Base-by-base conservation (phyloP, 2,888 invertebrate genomes). In the Malthinus seriepunctatus region DNA sequence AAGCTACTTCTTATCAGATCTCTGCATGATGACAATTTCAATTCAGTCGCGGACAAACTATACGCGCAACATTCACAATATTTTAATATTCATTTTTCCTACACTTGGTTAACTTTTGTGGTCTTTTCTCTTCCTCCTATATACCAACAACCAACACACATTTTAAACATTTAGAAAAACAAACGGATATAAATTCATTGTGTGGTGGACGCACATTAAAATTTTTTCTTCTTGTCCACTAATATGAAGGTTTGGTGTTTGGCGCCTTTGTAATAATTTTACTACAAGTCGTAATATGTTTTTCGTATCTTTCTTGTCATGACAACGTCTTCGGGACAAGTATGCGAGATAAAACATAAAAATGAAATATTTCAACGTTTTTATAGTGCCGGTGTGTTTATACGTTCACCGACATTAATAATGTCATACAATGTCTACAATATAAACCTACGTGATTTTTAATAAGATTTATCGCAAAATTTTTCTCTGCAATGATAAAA, bases 1-100 rank as follows among this genome's bases (percentile, higher is more conserved):
- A 75, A 75, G 76, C 76, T 72, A 70, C 75, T 72, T 70, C 76
- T 78, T 78, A 78, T 78, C 78, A 77, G 78, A 78, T 78, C 77
- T 76, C 77, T 70, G 75, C 78, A 76, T 76, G 78, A 77, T 77
- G 78, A 78, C 78, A 78, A 77, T 78, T 77, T 72, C 74, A 72
- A 75, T 74, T 73, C 72, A 68, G 73, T 70, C 74, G 71, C 72
- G 65, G 65, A 66, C 65, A 52, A 62, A 67, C 56, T 56, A 51
- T 56, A 23, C 23, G 49, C 64, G 49, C 64, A 60, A 57, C 60
- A 57, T 58, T 57, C 52, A 47, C 46, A 42, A 45, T 31, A 51
- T 53, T 62, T 23, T 47, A 47, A 59, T 51, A 38, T 46, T 52
- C 42, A 44, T 38, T 33, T 39, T 34, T 39, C 12, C 34, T 42